A percentile compares a stretch with the other conserved stretches of the same genome.
phyloP scores from a whole-genome alignment of 2,113 vertebrate genomes.

The Suricata suricatta region DNA sequence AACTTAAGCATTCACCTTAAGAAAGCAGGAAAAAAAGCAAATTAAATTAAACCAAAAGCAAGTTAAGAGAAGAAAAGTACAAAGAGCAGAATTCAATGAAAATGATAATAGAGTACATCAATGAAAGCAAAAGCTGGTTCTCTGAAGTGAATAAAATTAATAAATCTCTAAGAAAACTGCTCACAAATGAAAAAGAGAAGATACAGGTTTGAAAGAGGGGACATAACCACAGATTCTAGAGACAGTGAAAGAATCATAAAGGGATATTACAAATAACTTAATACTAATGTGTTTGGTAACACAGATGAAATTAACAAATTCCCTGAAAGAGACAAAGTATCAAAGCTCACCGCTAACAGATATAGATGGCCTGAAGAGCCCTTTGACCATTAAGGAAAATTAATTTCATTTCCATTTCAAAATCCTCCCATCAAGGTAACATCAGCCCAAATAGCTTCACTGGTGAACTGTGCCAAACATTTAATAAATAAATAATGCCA shows the following conservation, averaged over 20 bases:
- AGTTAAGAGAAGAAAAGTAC: not conserved
- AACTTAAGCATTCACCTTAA: not conserved
- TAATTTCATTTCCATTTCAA: slow-evolving; percentile 18
- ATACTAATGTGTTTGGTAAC: not conserved
- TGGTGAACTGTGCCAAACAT: not conserved
- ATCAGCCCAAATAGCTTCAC: not conserved
- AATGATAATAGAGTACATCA: not conserved
- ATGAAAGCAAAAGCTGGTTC: not conserved
- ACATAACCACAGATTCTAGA: not conserved
- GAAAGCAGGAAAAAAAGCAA: not conserved
- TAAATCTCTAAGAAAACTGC: not conserved
- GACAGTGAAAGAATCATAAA: not conserved
- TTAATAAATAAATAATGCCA: not conserved
- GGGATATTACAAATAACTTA: not conserved
- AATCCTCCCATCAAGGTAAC: not conserved
- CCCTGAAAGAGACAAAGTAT: not conserved
- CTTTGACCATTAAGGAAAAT: not conserved
- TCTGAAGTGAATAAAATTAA: not conserved
- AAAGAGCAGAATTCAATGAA: not conserved
- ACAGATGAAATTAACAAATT: not conserved
- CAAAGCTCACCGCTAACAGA: not conserved
- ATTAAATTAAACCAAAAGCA: slow-evolving; percentile 14
- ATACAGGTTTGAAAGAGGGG: not conserved
- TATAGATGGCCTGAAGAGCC: not conserved
- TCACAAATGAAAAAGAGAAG: not conserved